phyloP scores from a whole-genome alignment of 1,140 invertebrate species.

The Brachystomella parvula region DNA sequence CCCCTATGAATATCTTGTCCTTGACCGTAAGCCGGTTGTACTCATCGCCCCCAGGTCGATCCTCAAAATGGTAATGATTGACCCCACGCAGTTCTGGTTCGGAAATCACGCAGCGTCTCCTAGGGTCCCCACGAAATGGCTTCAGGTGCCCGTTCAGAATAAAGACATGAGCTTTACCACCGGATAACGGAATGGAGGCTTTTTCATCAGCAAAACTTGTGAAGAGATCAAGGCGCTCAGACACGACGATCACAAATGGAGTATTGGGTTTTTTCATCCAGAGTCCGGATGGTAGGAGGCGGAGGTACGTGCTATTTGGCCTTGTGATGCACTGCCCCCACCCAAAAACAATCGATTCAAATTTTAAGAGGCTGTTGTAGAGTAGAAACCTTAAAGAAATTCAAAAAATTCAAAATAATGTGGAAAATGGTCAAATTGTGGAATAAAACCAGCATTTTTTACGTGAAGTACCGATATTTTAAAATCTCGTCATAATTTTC shows the following conservation, averaged over 20 bases:
- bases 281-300: neutral
- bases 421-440: neutral
- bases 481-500: too few species aligned
- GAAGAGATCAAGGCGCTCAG: neutral
- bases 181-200: neutral
- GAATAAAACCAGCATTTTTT: neutral
- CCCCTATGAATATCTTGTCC: constrained; percentile 5
- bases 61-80: neutral
- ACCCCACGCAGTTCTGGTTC: neutral
- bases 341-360: neutral
- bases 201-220: neutral
- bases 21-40: neutral
- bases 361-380: neutral
- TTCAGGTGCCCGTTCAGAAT: neutral
- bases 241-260: neutral
- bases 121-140: neutral
- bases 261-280: neutral
- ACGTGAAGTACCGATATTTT: too few species aligned
- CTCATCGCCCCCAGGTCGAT: neutral
- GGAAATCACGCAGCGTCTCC: neutral
- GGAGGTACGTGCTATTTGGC: neutral
- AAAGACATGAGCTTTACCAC: neutral
- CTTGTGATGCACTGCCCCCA: neutral
- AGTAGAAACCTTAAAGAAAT: neutral
- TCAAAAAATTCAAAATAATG: neutral